Evolutionary conservation across 2,888 invertebrate species (phyloP).

Genomic region (Ophion obscuratus): DNA sequence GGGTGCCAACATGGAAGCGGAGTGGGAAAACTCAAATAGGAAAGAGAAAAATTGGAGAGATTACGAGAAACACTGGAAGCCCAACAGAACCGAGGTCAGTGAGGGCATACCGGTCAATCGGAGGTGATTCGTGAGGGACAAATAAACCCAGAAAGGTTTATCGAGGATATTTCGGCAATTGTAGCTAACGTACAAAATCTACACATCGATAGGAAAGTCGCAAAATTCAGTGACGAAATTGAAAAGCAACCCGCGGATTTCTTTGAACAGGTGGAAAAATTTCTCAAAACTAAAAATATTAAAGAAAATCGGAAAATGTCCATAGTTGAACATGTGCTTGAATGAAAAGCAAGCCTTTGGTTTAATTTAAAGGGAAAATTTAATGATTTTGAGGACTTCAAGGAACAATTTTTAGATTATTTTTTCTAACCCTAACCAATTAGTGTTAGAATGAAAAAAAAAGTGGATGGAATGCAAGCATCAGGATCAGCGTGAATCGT

Average conservation of each 20-base stretch:
- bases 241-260: conserved; percentile 37
- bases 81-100: too few relatives aligned
- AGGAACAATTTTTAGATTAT: background rate
- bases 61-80: too few relatives aligned
- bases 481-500: background rate
- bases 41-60: too few relatives aligned
- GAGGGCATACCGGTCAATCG: too few relatives aligned
- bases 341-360: conserved; percentile 18
- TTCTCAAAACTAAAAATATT: conserved; percentile 31
- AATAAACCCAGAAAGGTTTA: background rate
- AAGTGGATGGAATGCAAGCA: conserved; percentile 7
- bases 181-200: conserved; percentile 23
- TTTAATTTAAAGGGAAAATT: background rate
- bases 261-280: too few relatives aligned
- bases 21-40: too few relatives aligned
- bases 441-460: conserved; percentile 32
- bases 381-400: conserved; percentile 10
- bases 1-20: too few relatives aligned
- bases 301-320: conserved; percentile 7
- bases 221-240: conserved; percentile 48
- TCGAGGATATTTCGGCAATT: conserved; percentile 26
- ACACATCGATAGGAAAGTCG: conserved; percentile 43
- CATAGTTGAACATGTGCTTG: conserved; percentile 36
- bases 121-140: too few relatives aligned
- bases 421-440: conserved; percentile 44